phyloP scores from a whole-genome alignment of 2,797 vertebrate species.

The Lateolabrax maculatus region DNA sequence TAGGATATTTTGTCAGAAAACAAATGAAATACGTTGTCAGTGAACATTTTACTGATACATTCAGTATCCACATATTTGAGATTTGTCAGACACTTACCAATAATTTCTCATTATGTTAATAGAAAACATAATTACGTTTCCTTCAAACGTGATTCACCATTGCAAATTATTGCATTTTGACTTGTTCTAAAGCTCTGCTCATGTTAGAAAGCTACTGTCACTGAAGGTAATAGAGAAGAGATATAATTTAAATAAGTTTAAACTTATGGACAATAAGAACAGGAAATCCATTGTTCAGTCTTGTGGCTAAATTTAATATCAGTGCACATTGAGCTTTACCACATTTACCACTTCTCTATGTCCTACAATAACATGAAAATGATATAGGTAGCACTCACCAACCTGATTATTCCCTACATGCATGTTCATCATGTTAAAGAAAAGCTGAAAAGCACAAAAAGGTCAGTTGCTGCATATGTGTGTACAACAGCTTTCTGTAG shows the following conservation, averaged over 20 bases:
- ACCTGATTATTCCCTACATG: conserved; percentile 23
- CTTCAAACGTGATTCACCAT: too few species aligned
- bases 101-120: too few species aligned
- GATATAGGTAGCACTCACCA: conserved; percentile 3
- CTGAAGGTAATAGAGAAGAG: neutral
- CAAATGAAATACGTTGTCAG: neutral
- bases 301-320: neutral
- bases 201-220: neutral
- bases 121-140: too few species aligned
- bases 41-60: neutral
- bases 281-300: neutral
- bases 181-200: neutral
- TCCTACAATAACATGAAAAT: neutral
- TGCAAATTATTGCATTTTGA: too few species aligned
- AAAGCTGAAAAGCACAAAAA: conserved; percentile 32
- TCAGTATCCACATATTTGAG: neutral
- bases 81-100: too few species aligned
- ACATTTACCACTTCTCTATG: neutral
- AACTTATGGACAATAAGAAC: neutral
- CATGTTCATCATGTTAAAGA: conserved; percentile 31
- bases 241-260: neutral
- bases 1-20: neutral
- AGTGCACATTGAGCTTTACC: neutral
- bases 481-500: neutral
- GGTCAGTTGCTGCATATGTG: conserved; percentile 5